Percentiles rank a stretch among this genome's conserved stretches.
Conservation (phyloP, 23 tunicate genomes). For the Aplidium turbinatum region DNA sequence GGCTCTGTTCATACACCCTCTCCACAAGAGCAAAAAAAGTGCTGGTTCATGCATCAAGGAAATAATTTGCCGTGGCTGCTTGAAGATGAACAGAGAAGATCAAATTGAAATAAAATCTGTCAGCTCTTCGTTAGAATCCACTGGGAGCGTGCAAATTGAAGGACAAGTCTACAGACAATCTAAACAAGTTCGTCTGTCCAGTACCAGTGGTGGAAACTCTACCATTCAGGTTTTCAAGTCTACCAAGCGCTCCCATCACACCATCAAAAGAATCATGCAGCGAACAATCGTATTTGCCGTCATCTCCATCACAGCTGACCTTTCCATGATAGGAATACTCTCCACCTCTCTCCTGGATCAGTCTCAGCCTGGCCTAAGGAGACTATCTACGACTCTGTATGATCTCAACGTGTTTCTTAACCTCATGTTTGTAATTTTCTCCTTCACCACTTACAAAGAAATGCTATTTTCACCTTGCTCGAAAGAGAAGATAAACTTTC, state of each 20-base stretch:
- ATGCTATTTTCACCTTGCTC: slow-evolving; percentile 27
- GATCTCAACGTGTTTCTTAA: slow-evolving; percentile 25
- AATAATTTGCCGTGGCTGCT: not conserved
- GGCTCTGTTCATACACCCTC: slow-evolving; percentile 8
- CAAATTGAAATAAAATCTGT: too few species aligned
- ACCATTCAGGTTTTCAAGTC: not conserved
- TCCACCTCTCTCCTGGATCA: not conserved
- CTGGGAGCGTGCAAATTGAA: not conserved
- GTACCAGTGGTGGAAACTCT: not conserved
- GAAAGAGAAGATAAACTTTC: too few species aligned
- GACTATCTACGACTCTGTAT: slow-evolving; percentile 13
- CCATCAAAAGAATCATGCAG: slow-evolving; percentile 3
- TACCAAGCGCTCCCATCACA: not conserved
- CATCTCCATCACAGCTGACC: slow-evolving; percentile 1
- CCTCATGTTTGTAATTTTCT: slow-evolving; percentile 6
- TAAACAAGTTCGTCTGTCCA: not conserved
- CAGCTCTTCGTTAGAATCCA: not conserved
- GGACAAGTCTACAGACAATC: not conserved
- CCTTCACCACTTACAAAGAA: slow-evolving; percentile 6
- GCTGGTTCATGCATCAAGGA: not conserved
- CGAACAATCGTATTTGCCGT: slow-evolving; percentile 6
- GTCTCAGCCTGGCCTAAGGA: slow-evolving; percentile 1
- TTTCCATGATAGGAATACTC: slow-evolving; percentile 1
- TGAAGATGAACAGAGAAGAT: not conserved
- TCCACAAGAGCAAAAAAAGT: not conserved